Evolutionary conservation across 2,888 invertebrate species (phyloP).

Genomic region (Tridacna gigas): DNA sequence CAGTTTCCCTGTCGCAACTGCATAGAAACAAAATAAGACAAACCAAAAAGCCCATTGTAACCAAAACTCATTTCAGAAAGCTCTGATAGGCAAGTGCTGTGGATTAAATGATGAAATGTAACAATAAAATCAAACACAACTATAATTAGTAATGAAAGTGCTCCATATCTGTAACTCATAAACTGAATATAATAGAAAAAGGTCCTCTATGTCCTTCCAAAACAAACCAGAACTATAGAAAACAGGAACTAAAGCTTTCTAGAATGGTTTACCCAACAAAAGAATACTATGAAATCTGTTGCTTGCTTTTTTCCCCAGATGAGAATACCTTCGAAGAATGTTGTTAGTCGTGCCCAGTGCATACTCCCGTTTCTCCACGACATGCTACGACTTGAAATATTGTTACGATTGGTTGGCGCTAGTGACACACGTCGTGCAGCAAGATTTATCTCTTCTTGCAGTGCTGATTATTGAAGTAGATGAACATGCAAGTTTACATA

Average conservation of each 20-base stretch:
- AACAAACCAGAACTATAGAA: conserved; percentile 10
- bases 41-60: neutral
- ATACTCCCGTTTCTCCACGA: conserved; percentile 84
- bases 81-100: conserved; percentile 5
- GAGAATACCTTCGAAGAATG: conserved; percentile 78
- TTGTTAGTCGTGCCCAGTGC: conserved; percentile 80
- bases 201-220: conserved; percentile 1
- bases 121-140: neutral
- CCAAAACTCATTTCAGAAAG: conserved; percentile 8
- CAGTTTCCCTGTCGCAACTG: neutral
- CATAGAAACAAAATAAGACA: neutral
- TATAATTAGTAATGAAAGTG: neutral
- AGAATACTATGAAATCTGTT: neutral
- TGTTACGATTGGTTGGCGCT: conserved; percentile 84
- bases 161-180: neutral
- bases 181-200: neutral
- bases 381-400: conserved; percentile 83
- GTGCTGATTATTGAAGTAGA: conserved; percentile 69
- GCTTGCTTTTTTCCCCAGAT: neutral
- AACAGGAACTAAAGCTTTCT: conserved; percentile 9
- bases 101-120: neutral
- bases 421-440: conserved; percentile 84
- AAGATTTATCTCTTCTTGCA: conserved; percentile 83
- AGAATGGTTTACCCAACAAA: conserved; percentile 10
- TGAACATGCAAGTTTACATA: conserved; percentile 43